Percentiles rank a stretch among this genome's conserved stretches.
Conservation (phyloP, 1,140 invertebrate species). For the Chelonus insularis region DNA sequence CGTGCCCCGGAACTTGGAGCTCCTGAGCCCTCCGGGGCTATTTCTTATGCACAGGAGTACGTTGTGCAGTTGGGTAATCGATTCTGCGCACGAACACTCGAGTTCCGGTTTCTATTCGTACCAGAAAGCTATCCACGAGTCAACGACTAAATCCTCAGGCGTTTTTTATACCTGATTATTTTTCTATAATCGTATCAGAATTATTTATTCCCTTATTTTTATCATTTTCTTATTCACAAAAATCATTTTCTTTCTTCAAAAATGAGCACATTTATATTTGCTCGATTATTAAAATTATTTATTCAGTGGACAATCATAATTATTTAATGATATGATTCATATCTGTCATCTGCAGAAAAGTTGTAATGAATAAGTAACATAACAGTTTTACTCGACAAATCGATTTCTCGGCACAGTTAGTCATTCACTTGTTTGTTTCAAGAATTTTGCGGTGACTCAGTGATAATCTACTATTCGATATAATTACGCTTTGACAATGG, state of each 20-base stretch:
- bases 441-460: neutral
- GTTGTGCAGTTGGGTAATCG: slow-evolving; percentile 42
- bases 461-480: too few relatives aligned
- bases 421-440: neutral
- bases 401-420: neutral
- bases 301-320: too few relatives aligned
- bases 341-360: neutral
- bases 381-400: neutral
- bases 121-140: neutral
- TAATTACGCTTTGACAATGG: slow-evolving; percentile 35
- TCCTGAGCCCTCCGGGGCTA: slow-evolving; percentile 17
- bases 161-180: neutral
- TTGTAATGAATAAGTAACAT: neutral
- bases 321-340: too few relatives aligned
- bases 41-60: slow-evolving; percentile 45
- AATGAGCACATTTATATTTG: too few relatives aligned
- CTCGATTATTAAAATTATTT: too few relatives aligned
- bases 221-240: too few relatives aligned
- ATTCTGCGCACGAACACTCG: slow-evolving; percentile 48
- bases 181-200: too few relatives aligned
- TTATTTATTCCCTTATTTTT: too few relatives aligned
- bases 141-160: slow-evolving; percentile 14
- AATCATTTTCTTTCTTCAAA: too few relatives aligned
- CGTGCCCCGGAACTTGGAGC: slow-evolving; percentile 10
- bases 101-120: slow-evolving; percentile 53